Base-by-base conservation (phyloP, 2,888 invertebrate genomes). In the Timema podura region DNA sequence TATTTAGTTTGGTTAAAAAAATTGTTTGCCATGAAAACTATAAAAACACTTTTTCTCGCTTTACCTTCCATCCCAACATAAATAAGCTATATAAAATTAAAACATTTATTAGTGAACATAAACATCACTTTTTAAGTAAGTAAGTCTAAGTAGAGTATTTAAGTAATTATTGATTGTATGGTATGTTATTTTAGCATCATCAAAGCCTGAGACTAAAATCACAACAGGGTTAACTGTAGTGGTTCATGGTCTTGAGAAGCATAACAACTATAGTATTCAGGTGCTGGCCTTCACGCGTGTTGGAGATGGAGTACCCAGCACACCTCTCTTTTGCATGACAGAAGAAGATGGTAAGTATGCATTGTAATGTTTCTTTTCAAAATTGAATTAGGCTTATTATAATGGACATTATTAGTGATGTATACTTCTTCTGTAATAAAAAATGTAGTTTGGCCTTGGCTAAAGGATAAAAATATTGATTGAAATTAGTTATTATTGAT, bases 241-340 rank as follows among this genome's bases (percentile, higher is more conserved):
- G 49, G 74, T 83, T 44, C 78, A 79, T 69, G 78, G 79, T 45
- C 78, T 85, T 64, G 80, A 82, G 74, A 82, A 82, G 74, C 83
- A 78, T 77, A 82, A 83, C 46, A 85, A 85, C 78, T 85, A 85
- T 78, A 83, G 82, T 74, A 77, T 85, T 48, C 81, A 82, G 76
- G 82, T 85, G 7, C 77, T 82, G 73, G 83, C 83, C 54, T 82
- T 79, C 76, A 84, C 83, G 5, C 75, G 81, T 59, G 81, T 80
- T 70, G 84, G 84, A 6, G 82, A 83, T 73, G 83, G 83, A 11
- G 80, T 80, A 15, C 68, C 78, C 76, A 80, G 81, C 72, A 71
- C 76, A 5, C 79, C 83, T 5, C 76, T 83, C 65, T 81, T 78
- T 75, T 80, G 83, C 70, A 76, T 76, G 49, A 84, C 83, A 5